These are phyloP conservation scores for Ginglymostoma cirratum DNA, from an alignment of 2,113 vertebrate genomes.

Conservation along the genomic window DNA sequence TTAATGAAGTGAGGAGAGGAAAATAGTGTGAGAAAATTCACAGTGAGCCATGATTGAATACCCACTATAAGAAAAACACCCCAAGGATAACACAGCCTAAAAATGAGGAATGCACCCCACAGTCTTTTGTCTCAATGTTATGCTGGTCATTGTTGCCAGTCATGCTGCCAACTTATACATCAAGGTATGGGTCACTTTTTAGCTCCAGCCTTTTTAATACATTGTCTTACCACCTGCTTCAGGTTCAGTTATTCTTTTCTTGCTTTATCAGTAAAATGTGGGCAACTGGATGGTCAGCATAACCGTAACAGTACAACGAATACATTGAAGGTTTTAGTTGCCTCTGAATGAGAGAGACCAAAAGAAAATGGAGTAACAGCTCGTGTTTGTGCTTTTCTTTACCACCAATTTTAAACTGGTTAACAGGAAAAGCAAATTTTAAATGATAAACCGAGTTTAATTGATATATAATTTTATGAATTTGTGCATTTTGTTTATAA, in stretches of 20 bases:
- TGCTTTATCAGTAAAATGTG: not conserved
- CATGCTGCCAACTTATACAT: not conserved
- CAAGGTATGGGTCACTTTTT: not conserved
- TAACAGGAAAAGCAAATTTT: not conserved
- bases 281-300: not conserved
- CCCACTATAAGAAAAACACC: too few species aligned
- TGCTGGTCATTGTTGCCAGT: not conserved
- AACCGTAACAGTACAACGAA: not conserved
- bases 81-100: too few species aligned
- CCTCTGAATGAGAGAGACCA: not conserved
- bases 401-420: not conserved
- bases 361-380: not conserved
- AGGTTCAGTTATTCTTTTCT: not conserved
- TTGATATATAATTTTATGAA: not conserved
- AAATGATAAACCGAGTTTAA: not conserved
- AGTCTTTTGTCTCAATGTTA: not conserved
- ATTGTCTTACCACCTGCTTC: not conserved
- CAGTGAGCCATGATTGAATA: too few species aligned
- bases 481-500: constrained; percentile 17
- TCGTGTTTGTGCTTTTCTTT: not conserved
- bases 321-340: not conserved
- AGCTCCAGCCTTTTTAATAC: not conserved
- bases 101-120: too few species aligned
- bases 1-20: too few species aligned
- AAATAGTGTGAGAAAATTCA: too few species aligned